phyloP scores from a whole-genome alignment of 2,113 vertebrate species.

The Bolborhynchus lineola region DNA sequence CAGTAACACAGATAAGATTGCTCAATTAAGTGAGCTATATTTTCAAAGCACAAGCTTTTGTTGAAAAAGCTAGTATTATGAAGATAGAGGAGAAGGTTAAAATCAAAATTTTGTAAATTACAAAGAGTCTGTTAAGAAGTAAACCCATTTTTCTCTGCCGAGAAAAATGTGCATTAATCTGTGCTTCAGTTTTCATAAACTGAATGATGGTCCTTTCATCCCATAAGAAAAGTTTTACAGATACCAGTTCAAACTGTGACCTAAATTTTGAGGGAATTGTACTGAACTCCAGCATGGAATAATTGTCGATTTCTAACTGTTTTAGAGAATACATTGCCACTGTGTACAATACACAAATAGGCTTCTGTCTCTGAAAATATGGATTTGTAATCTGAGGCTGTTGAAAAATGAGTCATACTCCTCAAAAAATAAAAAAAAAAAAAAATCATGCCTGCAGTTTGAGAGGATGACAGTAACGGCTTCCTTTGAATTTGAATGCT shows the following conservation, averaged over 20 bases:
- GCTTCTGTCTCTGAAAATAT: not conserved
- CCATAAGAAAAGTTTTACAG: not conserved
- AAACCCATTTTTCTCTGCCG: not conserved
- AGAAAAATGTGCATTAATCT: not conserved
- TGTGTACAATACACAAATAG: not conserved
- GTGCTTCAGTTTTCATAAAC: not conserved
- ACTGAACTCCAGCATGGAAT: not conserved
- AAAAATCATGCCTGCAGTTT: not conserved
- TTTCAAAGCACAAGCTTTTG: not conserved
- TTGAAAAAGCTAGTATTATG: not conserved
- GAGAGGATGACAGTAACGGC: not conserved
- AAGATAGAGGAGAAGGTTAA: not conserved
- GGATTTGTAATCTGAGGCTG: not conserved
- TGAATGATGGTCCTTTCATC: not conserved
- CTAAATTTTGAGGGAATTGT: not conserved
- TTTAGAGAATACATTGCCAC: not conserved
- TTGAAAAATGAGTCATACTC: not conserved
- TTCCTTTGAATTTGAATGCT: slow-evolving; percentile 7
- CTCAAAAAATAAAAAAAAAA: not conserved
- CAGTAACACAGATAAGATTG: not conserved
- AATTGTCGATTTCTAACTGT: not conserved
- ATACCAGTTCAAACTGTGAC: not conserved
- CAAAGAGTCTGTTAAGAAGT: not conserved
- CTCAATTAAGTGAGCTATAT: not conserved
- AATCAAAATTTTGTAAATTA: not conserved